Evolutionary conservation across 2,888 invertebrate genomes (phyloP), one percentile per base, ranked within the genome.

Genomic region (Cactoblastis cactorum): DNA sequence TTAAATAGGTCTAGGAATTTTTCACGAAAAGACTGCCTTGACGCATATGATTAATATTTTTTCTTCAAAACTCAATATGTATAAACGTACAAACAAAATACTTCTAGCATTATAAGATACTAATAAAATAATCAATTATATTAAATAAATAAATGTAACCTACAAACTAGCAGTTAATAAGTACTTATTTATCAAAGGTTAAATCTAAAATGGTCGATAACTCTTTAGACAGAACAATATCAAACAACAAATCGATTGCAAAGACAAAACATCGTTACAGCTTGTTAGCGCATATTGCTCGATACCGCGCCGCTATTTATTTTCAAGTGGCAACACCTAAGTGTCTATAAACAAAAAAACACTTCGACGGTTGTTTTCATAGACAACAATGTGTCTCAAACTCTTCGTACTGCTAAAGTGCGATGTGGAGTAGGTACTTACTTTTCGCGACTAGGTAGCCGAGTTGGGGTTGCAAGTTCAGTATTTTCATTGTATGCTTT

Each of bases 401-500:
- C 68, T 75, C 77, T 73, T 69, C 57, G 62, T 59, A 64, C 71
- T 66, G 33, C 41, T 41, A 83, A 82, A 83, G 83, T 72, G 77
- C 74, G 73, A 70, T 64, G 71, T 77, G 69, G 72, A 86, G 85
- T 74, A 77, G 66, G 79, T 81, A 79, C 87, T 86, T 77, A 87
- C 82, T 88, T 86, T 87, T 85, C 84, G 88, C 86, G 87, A 88
- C 84, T 80, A 83, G 83, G 83, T 81, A 83, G 82, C 83, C 65
- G 72, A 83, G 78, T 79, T 80, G 81, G 82, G 83, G 77, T 50
- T 35, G 50, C 66, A 78, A 79, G 80, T 77, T 71, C 87, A 84
- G 88, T 91, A 90, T 91, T 91, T 91, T 91, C 91, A 90, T 90
- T 91, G 91, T 91, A 81, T 91, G 90, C 91, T 91, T 91, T 91